These are phyloP conservation scores for Lysiphlebus fabarum DNA, from an alignment of 1,140 invertebrate genomes.

Conservation along the genomic window DNA sequence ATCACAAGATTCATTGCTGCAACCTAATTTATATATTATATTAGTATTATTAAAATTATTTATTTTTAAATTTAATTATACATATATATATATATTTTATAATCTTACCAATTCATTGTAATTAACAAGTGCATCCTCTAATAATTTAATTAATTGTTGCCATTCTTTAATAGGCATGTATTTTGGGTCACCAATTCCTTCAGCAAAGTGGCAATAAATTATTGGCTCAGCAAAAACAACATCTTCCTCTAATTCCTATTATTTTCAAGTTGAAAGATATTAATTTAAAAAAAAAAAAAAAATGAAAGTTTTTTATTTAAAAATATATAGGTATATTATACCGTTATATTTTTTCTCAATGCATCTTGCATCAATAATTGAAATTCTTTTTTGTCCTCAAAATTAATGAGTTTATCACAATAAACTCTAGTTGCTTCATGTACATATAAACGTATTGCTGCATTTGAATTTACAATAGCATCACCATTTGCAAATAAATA, in stretches of 20 bases:
- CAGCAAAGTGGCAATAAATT: conserved; percentile 87
- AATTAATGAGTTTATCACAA: conserved; percentile 79
- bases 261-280: conserved; percentile 24
- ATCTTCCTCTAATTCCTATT: conserved; percentile 64
- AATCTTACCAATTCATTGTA: conserved; percentile 72
- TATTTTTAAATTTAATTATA: too few species aligned
- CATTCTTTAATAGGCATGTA: conserved; percentile 79
- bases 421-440: conserved; percentile 90
- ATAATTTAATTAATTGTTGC: conserved; percentile 68
- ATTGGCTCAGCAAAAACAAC: conserved; percentile 68
- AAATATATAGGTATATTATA: too few species aligned
- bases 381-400: conserved; percentile 69
- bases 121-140: conserved; percentile 76
- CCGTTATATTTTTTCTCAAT: conserved; percentile 82
- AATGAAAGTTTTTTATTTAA: too few species aligned
- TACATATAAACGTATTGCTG: conserved; percentile 78
- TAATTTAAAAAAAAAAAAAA: conserved; percentile 5
- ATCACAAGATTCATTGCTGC: conserved; percentile 92
- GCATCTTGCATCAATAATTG: conserved; percentile 71
- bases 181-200: conserved; percentile 87
- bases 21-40: conserved; percentile 56
- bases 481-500: conserved; percentile 82
- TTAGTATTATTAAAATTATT: background rate
- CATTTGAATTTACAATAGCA: conserved; percentile 65
- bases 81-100: too few species aligned